Percentiles rank a stretch among this genome's conserved stretches.
phyloP scores from a whole-genome alignment of 2,888 invertebrate genomes.

The Hirtodrosophila duncani region DNA sequence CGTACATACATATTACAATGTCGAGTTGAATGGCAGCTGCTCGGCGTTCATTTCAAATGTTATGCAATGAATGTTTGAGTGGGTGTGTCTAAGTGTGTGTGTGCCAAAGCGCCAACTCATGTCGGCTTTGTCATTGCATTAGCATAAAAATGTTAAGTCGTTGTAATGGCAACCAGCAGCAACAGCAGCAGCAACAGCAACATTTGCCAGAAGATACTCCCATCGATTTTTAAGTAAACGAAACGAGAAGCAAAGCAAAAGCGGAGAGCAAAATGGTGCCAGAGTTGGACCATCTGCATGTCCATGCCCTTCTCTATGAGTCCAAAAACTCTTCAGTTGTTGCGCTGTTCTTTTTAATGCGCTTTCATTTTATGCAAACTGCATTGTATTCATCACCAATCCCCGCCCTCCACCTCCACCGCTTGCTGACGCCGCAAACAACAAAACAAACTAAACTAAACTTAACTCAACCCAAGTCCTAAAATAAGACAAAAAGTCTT shows the following conservation, averaged over 20 bases:
- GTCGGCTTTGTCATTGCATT: constrained; percentile 56
- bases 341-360: constrained; percentile 34
- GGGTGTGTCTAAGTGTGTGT: constrained; percentile 4
- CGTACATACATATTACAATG: constrained; percentile 58
- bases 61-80: constrained; percentile 14
- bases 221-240: constrained; percentile 46
- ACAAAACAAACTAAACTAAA: no score
- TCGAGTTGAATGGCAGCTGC: constrained; percentile 44
- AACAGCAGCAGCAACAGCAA: constrained; percentile 4
- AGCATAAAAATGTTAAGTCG: constrained; percentile 55
- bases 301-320: no score
- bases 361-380: constrained; percentile 36
- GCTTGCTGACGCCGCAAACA: no score
- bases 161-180: constrained; percentile 41
- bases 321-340: no score
- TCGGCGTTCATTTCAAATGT: constrained; percentile 3
- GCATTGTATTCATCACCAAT: constrained; percentile 32
- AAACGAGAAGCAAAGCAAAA: constrained; percentile 8
- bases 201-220: constrained; percentile 29
- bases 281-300: no score
- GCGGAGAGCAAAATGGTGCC: no score
- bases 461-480: no score
- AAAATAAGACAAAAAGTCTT: no score
- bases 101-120: constrained; percentile 38
- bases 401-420: no score